Percentiles rank a stretch among this genome's conserved stretches.
These are phyloP conservation scores for Tragelaphus buxtoni DNA, from an alignment of 2,113 vertebrate species.

Conservation along the genomic window DNA sequence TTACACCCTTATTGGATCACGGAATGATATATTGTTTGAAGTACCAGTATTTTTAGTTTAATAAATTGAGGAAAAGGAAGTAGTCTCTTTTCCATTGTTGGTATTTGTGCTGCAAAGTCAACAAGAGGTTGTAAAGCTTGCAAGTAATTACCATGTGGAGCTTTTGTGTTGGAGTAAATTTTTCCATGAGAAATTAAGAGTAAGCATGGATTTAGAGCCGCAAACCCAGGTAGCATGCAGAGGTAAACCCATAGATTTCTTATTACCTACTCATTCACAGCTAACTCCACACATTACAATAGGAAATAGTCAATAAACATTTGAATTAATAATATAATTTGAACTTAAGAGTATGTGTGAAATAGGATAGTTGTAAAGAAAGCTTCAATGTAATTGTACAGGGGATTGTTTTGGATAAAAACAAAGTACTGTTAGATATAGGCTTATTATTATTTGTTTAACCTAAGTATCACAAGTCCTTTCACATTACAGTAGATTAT, in stretches of 20 bases:
- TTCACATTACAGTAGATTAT: neutral
- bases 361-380: neutral
- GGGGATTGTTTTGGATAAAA: neutral
- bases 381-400: neutral
- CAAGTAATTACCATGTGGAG: constrained; percentile 37
- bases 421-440: neutral
- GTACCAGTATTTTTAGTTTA: constrained; percentile 67
- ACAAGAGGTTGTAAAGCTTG: constrained; percentile 60
- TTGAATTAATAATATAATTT: neutral
- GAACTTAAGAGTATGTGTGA: neutral
- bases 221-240: neutral
- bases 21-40: constrained; percentile 45
- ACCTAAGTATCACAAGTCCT: neutral
- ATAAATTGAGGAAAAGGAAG: constrained; percentile 69
- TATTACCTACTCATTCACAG: neutral
- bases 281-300: neutral
- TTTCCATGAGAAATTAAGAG: constrained; percentile 47
- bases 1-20: constrained; percentile 39
- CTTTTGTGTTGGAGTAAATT: constrained; percentile 36
- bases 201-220: neutral
- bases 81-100: constrained; percentile 59
- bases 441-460: neutral
- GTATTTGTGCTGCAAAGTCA: constrained; percentile 43
- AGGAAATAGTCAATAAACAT: neutral
- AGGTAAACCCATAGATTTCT: neutral